Percentiles rank a stretch among this genome's conserved stretches.
phyloP scores from a whole-genome alignment of 2,113 vertebrate genomes.

The Lagopus muta region DNA sequence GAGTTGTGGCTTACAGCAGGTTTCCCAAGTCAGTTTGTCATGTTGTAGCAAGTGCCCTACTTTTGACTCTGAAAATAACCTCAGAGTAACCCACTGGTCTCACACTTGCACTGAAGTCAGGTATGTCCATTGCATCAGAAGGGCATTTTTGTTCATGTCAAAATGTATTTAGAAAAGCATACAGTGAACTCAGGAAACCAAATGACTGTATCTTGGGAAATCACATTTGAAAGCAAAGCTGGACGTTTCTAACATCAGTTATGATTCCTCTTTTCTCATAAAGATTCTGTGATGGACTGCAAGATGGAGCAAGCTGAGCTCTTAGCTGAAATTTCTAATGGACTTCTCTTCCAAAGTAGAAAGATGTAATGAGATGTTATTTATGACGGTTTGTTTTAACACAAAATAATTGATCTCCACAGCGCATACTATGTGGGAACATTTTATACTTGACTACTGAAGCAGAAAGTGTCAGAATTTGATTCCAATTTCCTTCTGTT shows the following conservation, averaged over 20 bases:
- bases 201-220: not conserved
- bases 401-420: not conserved
- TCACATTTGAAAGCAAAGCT: not conserved
- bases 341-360: too few species aligned
- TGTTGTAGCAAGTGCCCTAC: not conserved
- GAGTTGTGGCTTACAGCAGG: not conserved
- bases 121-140: not conserved
- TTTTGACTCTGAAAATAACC: not conserved
- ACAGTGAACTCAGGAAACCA: not conserved
- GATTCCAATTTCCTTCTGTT: fast-evolving
- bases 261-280: not conserved
- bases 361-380: not conserved
- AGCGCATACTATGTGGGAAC: not conserved
- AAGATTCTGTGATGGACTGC: not conserved
- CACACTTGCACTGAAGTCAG: not conserved
- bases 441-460: not conserved
- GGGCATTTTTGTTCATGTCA: not conserved
- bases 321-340: not conserved
- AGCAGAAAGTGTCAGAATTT: not conserved
- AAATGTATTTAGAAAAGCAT: not conserved
- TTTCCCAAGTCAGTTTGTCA: not conserved
- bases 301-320: not conserved
- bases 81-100: not conserved
- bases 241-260: not conserved
- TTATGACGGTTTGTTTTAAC: not conserved